Evolutionary conservation across 2,888 invertebrate genomes (phyloP), one percentile per base, ranked within the genome.

Genomic region (Cantharis lateralis): DNA sequence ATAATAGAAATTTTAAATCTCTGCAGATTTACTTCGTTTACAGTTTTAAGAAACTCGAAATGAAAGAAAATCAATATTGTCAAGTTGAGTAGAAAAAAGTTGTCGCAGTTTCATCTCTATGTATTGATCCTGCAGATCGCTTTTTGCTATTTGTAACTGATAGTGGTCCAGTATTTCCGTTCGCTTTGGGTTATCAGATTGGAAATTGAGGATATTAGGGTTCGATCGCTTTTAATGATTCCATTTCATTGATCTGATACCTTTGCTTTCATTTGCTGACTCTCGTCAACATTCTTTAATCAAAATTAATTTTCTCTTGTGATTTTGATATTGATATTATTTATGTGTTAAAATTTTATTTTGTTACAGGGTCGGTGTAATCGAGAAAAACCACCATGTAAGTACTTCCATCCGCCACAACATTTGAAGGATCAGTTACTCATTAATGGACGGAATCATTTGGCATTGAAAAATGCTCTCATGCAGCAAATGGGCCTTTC

Each of bases 341-440:
- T 48, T 48, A 48, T 48, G 0, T 26, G 3, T 10, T 32, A 28
- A 20, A 15, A 4, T 15, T 64, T 4, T 16, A 75, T 78, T 79
- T 83, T 83, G 83, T 91, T 91, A 10, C 93, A 99, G 99, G 99
- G 99, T 88, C 98, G 99, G 91, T 99, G 99, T 93, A 99, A 99
- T 90, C 94, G 99, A 87, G 99, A 99, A 91, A 99, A 99, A 89
- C 99, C 99, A 83, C 99, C 99, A 87, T 99, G 99, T 96, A 99
- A 99, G 93, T 99, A 99, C 92, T 98, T 99, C 91, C 99, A 99
- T 91, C 99, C 99, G 85, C 99, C 99, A 84, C 99, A 99, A 90
- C 99, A 99, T 90, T 93, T 99, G 87, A 98, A 99, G 92, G 99
- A 99, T 91, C 99, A 99, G 93, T 93, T 99, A 89, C 92, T 99